phyloP scores from a whole-genome alignment of 2,113 vertebrate genomes.

The Puma concolor region DNA sequence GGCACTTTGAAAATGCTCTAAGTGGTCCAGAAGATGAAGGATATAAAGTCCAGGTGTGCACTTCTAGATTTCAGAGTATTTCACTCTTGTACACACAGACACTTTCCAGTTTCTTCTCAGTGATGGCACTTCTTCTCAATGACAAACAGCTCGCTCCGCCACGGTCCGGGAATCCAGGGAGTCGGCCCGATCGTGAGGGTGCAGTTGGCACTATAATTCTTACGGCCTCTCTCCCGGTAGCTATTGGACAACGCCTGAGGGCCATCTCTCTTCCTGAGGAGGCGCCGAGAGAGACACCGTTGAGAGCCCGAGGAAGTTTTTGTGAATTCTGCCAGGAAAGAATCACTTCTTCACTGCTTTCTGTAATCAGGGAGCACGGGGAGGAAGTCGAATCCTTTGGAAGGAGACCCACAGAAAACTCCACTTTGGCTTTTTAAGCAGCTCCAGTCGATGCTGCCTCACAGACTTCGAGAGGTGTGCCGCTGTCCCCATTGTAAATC shows the following conservation, averaged over 20 bases:
- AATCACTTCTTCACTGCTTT: too few species aligned
- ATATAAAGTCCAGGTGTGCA: not conserved
- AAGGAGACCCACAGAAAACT: not conserved
- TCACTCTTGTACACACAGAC: not conserved
- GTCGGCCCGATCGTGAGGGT: not conserved
- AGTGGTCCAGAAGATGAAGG: not conserved
- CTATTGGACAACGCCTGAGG: not conserved
- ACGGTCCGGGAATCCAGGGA: not conserved
- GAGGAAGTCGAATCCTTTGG: constrained; percentile 1
- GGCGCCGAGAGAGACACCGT: not conserved
- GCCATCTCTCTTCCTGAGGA: not conserved
- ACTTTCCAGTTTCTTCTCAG: constrained; percentile 25
- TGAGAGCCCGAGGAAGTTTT: not conserved
- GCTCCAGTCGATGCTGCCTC: not conserved
- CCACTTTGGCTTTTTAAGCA: not conserved
- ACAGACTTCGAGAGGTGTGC: not conserved
- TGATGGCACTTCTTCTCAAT: not conserved
- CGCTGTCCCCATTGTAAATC: not conserved
- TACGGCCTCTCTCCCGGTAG: not conserved
- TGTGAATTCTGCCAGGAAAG: not conserved
- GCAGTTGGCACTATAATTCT: not conserved
- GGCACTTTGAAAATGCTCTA: not conserved
- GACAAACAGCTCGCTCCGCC: not conserved
- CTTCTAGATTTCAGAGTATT: not conserved
- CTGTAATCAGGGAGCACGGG: not conserved